Evolutionary conservation across 2,888 invertebrate genomes (phyloP).

Genomic region (Tachina grossa): DNA sequence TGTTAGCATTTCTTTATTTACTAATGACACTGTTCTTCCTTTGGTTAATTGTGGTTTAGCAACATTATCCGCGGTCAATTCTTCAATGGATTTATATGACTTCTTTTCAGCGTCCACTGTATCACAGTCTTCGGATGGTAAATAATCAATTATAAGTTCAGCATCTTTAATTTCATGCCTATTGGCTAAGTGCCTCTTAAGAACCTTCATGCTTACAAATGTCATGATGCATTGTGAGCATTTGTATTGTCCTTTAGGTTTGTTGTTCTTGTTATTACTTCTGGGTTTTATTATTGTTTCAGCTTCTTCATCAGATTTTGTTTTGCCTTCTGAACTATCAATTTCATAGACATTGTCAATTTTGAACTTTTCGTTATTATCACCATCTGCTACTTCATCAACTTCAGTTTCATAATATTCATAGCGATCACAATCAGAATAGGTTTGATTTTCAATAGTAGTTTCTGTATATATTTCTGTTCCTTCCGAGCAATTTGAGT

Average conservation of each 20-base stretch:
- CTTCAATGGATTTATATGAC: background rate
- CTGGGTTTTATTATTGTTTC: background rate
- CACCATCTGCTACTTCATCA: slow-evolving; percentile 35
- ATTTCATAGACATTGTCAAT: slow-evolving; percentile 26
- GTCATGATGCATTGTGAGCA: slow-evolving; percentile 71
- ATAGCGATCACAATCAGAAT: slow-evolving; percentile 16
- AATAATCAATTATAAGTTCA: slow-evolving; percentile 42
- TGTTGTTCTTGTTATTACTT: slow-evolving; percentile 21
- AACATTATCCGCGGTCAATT: slow-evolving; percentile 58
- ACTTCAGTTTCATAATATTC: slow-evolving; percentile 51
- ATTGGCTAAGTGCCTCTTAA: slow-evolving; percentile 69
- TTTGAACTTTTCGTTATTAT: slow-evolving; percentile 20
- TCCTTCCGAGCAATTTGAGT: slow-evolving; percentile 44
- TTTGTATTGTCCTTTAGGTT: slow-evolving; percentile 61
- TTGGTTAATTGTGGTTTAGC: slow-evolving; percentile 58
- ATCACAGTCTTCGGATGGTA: background rate
- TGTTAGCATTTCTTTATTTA: slow-evolving; percentile 39
- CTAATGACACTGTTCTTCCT: background rate
- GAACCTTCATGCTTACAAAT: slow-evolving; percentile 70
- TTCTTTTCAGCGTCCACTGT: background rate
- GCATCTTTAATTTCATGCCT: slow-evolving; percentile 51
- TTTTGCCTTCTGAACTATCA: slow-evolving; percentile 7
- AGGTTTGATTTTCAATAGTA: background rate
- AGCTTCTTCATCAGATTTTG: slow-evolving; percentile 10
- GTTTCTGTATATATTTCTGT: slow-evolving; percentile 2